Base-by-base conservation (phyloP, 2,113 vertebrate species). In the Sylvietta virens region DNA sequence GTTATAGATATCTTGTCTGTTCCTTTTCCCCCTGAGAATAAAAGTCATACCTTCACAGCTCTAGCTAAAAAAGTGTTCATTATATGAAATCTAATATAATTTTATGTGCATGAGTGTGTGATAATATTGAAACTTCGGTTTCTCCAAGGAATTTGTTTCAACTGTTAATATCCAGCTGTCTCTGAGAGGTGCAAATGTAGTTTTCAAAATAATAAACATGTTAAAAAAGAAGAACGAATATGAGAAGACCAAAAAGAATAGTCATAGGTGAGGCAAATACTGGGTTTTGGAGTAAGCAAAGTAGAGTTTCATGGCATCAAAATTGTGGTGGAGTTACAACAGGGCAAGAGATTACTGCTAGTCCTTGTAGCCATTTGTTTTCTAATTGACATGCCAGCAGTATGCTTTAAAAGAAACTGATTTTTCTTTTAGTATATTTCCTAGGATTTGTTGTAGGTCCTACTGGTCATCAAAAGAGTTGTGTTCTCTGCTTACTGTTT, bases 1-100 rank as follows among this genome's bases (percentile, higher is more conserved):
- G 89, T 69, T 92, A 79, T 74, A 89, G 86, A 94, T 92, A 87
- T 87, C 69, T 58, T 84, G 44, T 84, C 93, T 94, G 77, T 89
- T 95, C 61, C 56, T 89, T 91, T 88, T 67, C 1, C 95, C 35
- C 73, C 22, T 62, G 87, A 91, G 95, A 90, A 67, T 1, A 90
- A 60, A 91, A 92, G 65, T 86, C 86, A 47, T 84, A 42, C 69
- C 37, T 86, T 92, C 69, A 89, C 48, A 94, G 50, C 50, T 79
- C 31, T 74, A 23, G 61, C 61, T 64, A 26, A 64, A 92, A 79
- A 74, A 58, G 22, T 74, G 61, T 79, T 86, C 3, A 9, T 58
- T 4, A 0, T 72, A 27, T 27, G 84, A 89, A 71, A 84, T 72
- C 40, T 87, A 58, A 86, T 69, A 65, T 35, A 80, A 81, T 79